Conservation (phyloP, 2,113 vertebrate species). For the Pogonocichla stellata region DNA sequence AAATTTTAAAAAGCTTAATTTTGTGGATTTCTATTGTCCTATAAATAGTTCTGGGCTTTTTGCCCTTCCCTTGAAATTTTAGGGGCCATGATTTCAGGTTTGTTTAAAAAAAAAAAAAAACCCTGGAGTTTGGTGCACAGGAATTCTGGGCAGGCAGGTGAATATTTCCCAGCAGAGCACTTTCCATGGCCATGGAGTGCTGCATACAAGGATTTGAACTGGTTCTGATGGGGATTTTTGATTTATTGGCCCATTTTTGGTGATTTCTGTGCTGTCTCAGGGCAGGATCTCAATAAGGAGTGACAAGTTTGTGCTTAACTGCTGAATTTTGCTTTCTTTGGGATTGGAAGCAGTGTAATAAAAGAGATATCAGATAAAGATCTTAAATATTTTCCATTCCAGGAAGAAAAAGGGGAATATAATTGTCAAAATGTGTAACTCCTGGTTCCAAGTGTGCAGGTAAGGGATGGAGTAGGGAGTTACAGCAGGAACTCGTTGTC, state of each 20-base stretch:
- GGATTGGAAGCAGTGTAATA: not conserved
- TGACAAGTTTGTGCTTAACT: not conserved
- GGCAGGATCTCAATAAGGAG: not conserved
- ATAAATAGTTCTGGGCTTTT: not conserved
- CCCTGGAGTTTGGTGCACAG: rapidly evolving
- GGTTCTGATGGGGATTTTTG: not conserved
- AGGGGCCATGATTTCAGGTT: not conserved
- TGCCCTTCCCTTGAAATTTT: not conserved
- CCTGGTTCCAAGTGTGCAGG: not conserved
- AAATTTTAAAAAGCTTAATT: not conserved
- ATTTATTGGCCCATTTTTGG: not conserved
- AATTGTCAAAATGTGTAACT: not conserved
- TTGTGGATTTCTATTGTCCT: not conserved
- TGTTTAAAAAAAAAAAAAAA: too few relatives aligned
- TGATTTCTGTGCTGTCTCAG: not conserved
- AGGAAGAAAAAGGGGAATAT: not conserved
- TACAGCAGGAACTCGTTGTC: not conserved
- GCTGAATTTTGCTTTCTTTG: not conserved
- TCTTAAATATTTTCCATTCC: not conserved
- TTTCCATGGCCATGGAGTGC: rapidly evolving
- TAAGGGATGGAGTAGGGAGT: not conserved
- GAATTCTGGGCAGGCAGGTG: not conserved
- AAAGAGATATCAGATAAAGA: not conserved
- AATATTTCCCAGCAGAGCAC: not conserved
- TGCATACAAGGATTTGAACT: not conserved